Base-by-base conservation (phyloP, 2,797 vertebrate species). In the Chaenodraco wilsoni region DNA sequence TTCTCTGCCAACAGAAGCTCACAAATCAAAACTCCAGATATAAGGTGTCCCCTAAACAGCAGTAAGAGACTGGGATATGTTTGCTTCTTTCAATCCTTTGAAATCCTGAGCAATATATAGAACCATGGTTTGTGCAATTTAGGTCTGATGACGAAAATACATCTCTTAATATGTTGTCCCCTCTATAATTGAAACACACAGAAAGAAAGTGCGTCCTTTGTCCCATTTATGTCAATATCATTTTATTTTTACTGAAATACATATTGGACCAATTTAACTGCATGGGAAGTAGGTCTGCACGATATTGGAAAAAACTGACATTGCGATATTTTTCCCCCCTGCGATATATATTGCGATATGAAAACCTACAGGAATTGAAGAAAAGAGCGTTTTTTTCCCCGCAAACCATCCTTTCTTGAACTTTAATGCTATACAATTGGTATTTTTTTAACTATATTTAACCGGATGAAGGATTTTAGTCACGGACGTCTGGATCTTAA, bases 11-110 rank as follows among this genome's bases (percentile, higher is more conserved):
- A 46, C 48, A 68, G 52, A 40, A 79, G 67, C 64, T 49, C 48
- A 71, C 69, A 74, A 70, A 84, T 83, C 51, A 72, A 63, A 79
- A 76, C 37, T 7, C 31, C 14, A 69, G 76, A 66, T 69, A 64
- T 3, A 50, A 69, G 67, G 16, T 64, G 48, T 67, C 60, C 21
- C 37, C 8, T 6, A 43, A 74, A 76, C 44, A 68, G 49, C 64
- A 71, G 44, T 6, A 0, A 73, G 56, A 62, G 44, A 78, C 41
- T 50, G 19, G 16, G 37, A 71, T 82, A 15, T 55, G 43, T 58
- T 33, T 40, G 21, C 37, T 9, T 58, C 3, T 79, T 69, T 78
- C 43, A 56, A 52, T 41, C 7, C 23, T 80, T 74, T 85, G 65
- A 78, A 75, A 82, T 72, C 50, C 27, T 8, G n/a, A 65, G 49